Conservation (phyloP, 2,888 invertebrate genomes). For the Entomobrya proxima region DNA sequence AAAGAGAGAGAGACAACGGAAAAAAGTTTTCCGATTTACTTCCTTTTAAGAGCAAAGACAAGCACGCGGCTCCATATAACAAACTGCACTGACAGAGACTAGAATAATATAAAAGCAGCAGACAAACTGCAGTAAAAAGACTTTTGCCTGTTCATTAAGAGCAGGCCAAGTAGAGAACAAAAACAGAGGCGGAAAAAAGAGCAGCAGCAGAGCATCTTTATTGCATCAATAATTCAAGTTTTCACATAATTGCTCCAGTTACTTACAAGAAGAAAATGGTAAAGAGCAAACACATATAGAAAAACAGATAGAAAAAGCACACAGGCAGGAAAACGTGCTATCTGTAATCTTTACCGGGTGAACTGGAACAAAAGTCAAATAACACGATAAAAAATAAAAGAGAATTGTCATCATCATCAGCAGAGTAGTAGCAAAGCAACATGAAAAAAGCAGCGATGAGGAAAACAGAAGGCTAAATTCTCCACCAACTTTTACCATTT, state of each 20-base stretch:
- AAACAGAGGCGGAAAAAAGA: constrained; percentile 26
- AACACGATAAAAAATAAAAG: not conserved
- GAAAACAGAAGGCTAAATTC: not conserved
- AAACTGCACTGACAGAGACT: not conserved
- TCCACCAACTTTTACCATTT: constrained; percentile 7
- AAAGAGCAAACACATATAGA: not conserved
- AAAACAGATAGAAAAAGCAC: not conserved
- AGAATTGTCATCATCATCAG: constrained; percentile 10
- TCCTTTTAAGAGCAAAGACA: not conserved
- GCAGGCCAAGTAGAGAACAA: not conserved
- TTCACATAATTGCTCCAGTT: constrained; percentile 58
- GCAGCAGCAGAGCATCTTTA: constrained; percentile 38
- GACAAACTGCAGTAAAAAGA: not conserved
- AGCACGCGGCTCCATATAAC: not conserved
- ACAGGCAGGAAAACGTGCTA: not conserved
- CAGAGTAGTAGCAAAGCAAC: not conserved
- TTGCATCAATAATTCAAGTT: constrained; percentile 61
- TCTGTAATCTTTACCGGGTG: not conserved
- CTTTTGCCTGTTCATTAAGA: constrained; percentile 21
- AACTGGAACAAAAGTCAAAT: constrained; percentile 3
- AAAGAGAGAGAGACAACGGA: not conserved
- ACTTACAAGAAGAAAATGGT: not conserved
- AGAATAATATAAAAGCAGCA: not conserved
- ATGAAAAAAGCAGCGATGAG: too few relatives aligned
- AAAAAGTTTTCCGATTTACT: not conserved